Percentiles rank a stretch among this genome's conserved stretches.
Conservation (phyloP, 2,113 vertebrate genomes). For the Amazona guildingii region DNA sequence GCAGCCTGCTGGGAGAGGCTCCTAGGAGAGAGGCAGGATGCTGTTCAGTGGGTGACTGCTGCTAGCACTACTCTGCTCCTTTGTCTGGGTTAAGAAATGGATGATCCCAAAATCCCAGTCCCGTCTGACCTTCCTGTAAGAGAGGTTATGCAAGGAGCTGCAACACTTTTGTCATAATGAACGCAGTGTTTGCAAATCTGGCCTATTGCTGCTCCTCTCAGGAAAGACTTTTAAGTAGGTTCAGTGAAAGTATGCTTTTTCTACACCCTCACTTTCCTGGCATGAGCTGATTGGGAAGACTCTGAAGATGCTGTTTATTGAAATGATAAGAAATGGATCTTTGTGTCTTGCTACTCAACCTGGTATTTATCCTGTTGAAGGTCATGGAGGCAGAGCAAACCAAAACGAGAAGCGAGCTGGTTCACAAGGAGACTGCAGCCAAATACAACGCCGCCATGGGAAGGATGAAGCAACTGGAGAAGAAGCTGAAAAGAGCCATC, state of each 20-base stretch:
- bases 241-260: not conserved
- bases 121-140: not conserved
- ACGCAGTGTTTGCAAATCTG: not conserved
- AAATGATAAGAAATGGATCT: not conserved
- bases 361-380: conserved; percentile 66
- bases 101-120: not conserved
- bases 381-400: conserved; percentile 97
- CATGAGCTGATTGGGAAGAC: not conserved
- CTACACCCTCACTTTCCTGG: not conserved
- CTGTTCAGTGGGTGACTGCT: not conserved
- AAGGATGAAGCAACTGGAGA: conserved; percentile 96
- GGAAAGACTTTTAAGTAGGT: not conserved
- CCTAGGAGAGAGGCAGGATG: rapidly evolving
- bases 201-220: not conserved
- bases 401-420: conserved; percentile 89
- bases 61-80: not conserved
- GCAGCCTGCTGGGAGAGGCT: not conserved
- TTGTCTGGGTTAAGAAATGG: not conserved
- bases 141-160: not conserved
- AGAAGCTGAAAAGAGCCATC: conserved; percentile 95
- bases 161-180: not conserved
- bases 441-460: conserved; percentile 90
- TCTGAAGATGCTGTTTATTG: not conserved
- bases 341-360: not conserved
- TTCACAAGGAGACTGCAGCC: conserved; percentile 93